Conservation (phyloP, 2,888 invertebrate species). For the Unio delphinus region DNA sequence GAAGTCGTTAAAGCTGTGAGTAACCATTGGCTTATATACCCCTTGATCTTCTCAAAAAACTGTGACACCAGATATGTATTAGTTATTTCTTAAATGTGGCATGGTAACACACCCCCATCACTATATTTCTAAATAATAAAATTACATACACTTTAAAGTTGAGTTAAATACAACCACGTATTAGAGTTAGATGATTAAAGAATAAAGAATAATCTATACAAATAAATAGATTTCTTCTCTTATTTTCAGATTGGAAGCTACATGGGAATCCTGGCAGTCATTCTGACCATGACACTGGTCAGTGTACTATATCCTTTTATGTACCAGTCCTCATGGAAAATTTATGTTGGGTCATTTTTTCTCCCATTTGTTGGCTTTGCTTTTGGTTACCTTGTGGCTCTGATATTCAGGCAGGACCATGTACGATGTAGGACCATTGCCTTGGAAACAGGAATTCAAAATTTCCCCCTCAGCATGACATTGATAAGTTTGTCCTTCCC, state of each 20-base stretch:
- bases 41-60: too few relatives aligned
- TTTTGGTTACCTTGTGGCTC: constrained; percentile 52
- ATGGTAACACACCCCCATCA: too few relatives aligned
- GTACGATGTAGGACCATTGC: constrained; percentile 54
- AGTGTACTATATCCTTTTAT: constrained; percentile 60
- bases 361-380: constrained; percentile 54
- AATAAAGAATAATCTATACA: too few relatives aligned
- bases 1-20: too few relatives aligned
- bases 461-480: constrained; percentile 63
- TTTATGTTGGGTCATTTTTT: constrained; percentile 53
- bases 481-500: constrained; percentile 57
- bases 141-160: too few relatives aligned
- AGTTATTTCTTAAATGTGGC: too few relatives aligned
- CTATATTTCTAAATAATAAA: too few relatives aligned
- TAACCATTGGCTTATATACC: too few relatives aligned
- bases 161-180: too few relatives aligned
- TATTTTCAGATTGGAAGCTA: constrained; percentile 57
- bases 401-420: constrained; percentile 40
- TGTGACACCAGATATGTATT: too few relatives aligned
- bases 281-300: constrained; percentile 55
- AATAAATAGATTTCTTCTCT: background rate
- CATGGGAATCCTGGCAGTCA: constrained; percentile 53
- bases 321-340: constrained; percentile 52
- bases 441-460: constrained; percentile 64
- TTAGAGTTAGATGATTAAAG: too few relatives aligned